Conservation (phyloP, 2,888 invertebrate genomes). For the Cylindroiulus punctatus region DNA sequence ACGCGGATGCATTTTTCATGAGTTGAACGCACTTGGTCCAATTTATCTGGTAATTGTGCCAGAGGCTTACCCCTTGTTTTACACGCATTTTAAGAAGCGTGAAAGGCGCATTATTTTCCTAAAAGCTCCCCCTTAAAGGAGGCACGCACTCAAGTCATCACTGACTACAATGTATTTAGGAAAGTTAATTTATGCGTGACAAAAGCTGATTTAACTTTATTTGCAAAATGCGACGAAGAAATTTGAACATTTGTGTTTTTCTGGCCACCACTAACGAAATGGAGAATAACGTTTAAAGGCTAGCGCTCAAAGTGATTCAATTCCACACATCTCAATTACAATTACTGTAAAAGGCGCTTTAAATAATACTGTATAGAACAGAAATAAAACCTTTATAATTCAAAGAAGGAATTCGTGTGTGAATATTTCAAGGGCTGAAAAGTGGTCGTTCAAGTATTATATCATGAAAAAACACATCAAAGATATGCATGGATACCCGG, state of each 20-base stretch:
- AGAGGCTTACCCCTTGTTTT: not conserved
- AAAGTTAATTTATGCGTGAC: not conserved
- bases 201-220: not conserved
- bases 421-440: too few relatives aligned
- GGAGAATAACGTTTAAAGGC: not conserved
- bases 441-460: too few relatives aligned
- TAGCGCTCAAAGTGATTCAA: not conserved
- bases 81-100: not conserved
- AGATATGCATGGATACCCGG: too few relatives aligned
- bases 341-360: too few relatives aligned
- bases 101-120: not conserved
- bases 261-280: not conserved
- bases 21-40: slow-evolving; percentile 47
- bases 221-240: not conserved
- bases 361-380: too few relatives aligned
- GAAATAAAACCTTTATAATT: too few relatives aligned
- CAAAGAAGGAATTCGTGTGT: too few relatives aligned
- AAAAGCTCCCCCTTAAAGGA: not conserved
- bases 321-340: not conserved
- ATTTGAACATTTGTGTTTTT: not conserved
- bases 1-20: slow-evolving; percentile 43
- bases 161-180: not conserved
- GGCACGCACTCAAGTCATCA: not conserved
- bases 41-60: slow-evolving; percentile 20
- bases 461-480: too few relatives aligned